Base-by-base conservation (phyloP, 1,140 invertebrate genomes). In the Ceratitis capitata region DNA sequence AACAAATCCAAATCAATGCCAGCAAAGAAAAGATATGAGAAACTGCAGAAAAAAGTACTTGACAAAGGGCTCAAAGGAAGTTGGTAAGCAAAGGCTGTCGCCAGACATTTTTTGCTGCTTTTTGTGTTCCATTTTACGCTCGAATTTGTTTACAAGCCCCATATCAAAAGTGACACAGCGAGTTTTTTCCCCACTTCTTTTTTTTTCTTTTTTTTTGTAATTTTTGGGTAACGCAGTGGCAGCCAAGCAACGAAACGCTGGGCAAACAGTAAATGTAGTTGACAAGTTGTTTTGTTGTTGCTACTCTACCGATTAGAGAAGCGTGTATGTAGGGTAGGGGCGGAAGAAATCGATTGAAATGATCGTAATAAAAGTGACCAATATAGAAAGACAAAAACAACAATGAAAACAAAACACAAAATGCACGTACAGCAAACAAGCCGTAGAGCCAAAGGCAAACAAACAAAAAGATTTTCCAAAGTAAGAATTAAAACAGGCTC, bases 361-460 rank as follows among this genome's bases (percentile, higher is more conserved):
- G 45, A 53, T 83, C 82, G 26, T 35, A 51, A 19, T 53, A 53
- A 83, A 83, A 83, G 82, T 83, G 82, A 26, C 47, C 82, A 83
- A 53, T 53, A 53, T 32, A 35, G 82, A 83, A 32, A 51, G 23
- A 23, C 2, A 45, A 82, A 19, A 82, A 39, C 10, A 32, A 47
- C 78, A 82, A 12, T 23, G 26, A 82, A 42, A 82, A 45, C 39
- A 78, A 7, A 12, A 45, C 69, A 78, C 32, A n/a, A 45, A 78
- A 14, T 42, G 69, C 69, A 78, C 69, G 69, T 78, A 78, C 69
- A 12, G 69, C 23, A 78, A 78, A 78, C 69, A 78, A 32, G 39
- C 39, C 69, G 45, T 6, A 47, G 29, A 45, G 29, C 42, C 19
- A 78, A 78, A 78, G 19, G 39, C 69, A 78, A 78, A 78, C 39